Conservation (phyloP, 2,113 vertebrate species). For the Heterotis niloticus region DNA sequence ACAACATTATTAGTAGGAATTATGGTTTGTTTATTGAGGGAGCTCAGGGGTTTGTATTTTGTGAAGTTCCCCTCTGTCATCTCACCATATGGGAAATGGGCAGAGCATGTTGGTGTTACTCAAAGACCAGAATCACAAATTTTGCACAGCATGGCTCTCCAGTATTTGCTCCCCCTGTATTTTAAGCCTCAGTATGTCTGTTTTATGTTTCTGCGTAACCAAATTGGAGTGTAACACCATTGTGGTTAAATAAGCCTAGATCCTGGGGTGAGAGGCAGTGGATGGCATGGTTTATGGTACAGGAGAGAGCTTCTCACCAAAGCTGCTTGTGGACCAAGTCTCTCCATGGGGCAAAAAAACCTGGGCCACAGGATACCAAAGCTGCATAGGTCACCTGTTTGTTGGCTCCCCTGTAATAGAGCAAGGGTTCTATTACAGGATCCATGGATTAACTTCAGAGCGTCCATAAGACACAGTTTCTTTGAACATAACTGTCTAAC, state of each 20-base stretch:
- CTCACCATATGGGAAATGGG: neutral
- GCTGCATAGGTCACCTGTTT: neutral
- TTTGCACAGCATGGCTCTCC: neutral
- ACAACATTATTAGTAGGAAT: slow-evolving; percentile 4
- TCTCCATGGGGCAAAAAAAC: neutral
- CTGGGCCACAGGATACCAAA: too few relatives aligned
- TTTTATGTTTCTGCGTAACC: slow-evolving; percentile 3
- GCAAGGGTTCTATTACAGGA: too few relatives aligned
- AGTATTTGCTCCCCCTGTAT: neutral
- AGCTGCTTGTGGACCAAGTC: neutral
- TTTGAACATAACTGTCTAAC: too few relatives aligned
- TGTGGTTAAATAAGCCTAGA: neutral
- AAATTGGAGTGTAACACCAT: neutral
- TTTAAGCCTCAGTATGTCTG: neutral
- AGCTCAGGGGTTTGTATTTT: neutral
- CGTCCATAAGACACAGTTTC: too few relatives aligned
- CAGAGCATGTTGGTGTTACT: neutral
- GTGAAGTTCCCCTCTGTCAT: neutral
- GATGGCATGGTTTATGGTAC: neutral
- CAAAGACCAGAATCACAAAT: neutral
- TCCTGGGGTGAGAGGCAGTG: neutral
- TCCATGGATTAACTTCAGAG: too few relatives aligned
- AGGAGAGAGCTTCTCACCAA: neutral
- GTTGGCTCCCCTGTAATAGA: neutral
- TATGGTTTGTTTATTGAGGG: neutral